Conservation (phyloP, 2,113 vertebrate species). For the Xenus cinereus region DNA sequence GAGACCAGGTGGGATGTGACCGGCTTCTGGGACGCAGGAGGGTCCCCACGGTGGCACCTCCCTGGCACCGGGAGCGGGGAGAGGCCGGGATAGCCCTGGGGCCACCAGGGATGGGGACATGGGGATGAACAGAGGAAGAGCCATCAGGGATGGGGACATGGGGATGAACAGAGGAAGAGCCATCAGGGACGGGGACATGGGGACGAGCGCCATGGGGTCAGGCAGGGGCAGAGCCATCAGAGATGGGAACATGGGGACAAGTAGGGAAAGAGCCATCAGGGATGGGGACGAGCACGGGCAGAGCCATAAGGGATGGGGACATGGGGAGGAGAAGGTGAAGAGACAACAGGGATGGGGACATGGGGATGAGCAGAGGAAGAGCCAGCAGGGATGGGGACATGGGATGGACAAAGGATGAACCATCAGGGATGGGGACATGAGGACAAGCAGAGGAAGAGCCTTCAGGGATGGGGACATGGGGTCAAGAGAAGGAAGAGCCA, state of each 20-base stretch:
- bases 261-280: too few species aligned
- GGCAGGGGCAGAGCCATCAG: too few species aligned
- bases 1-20: neutral
- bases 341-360: neutral
- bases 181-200: neutral
- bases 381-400: too few species aligned
- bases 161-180: too few species aligned
- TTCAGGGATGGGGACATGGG: neutral
- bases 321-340: too few species aligned
- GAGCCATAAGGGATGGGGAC: too few species aligned
- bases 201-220: neutral
- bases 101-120: neutral
- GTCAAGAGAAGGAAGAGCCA: too few species aligned
- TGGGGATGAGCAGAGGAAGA: accelerated
- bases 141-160: neutral
- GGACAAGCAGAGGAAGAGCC: neutral
- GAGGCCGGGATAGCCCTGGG: neutral
- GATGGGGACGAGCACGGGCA: too few species aligned
- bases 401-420: too few species aligned
- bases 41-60: neutral
- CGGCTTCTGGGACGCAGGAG: neutral
- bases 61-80: neutral
- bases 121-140: neutral
- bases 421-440: too few species aligned
- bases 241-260: neutral